phyloP scores from a whole-genome alignment of 2,888 invertebrate genomes.

The Macrosiphum euphorbiae region DNA sequence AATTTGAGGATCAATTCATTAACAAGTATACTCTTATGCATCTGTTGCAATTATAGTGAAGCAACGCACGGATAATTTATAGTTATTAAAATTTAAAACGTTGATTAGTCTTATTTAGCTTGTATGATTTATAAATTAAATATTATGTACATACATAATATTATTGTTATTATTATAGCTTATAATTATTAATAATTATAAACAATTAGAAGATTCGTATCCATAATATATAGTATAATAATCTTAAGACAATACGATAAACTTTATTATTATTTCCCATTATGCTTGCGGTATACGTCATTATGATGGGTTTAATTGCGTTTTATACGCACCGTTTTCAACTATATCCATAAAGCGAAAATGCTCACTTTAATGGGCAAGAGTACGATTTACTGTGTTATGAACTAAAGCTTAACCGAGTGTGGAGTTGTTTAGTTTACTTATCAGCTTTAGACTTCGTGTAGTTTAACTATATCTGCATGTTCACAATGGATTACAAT shows the following conservation, averaged over 20 bases:
- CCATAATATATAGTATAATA: not conserved
- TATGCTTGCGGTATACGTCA: not conserved
- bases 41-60: not conserved
- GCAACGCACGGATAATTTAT: not conserved
- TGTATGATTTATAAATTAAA: not conserved
- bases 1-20: not conserved
- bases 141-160: not conserved
- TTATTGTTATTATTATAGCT: not conserved
- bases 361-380: not conserved
- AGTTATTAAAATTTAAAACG: not conserved
- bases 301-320: not conserved
- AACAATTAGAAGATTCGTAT: not conserved
- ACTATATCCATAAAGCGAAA: not conserved
- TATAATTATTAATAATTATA: not conserved
- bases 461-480: not conserved
- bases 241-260: not conserved
- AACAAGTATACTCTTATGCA: not conserved
- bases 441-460: constrained; percentile 1
- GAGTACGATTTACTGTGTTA: constrained; percentile 10
- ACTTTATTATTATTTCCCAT: not conserved
- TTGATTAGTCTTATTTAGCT: not conserved
- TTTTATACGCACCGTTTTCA: not conserved
- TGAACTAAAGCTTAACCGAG: constrained; percentile 18
- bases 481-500: constrained; percentile 10
- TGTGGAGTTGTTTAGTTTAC: constrained; percentile 24